These are phyloP conservation scores for Hemitrygon akajei DNA, from an alignment of 2,797 vertebrate species.

Conservation along the genomic window DNA sequence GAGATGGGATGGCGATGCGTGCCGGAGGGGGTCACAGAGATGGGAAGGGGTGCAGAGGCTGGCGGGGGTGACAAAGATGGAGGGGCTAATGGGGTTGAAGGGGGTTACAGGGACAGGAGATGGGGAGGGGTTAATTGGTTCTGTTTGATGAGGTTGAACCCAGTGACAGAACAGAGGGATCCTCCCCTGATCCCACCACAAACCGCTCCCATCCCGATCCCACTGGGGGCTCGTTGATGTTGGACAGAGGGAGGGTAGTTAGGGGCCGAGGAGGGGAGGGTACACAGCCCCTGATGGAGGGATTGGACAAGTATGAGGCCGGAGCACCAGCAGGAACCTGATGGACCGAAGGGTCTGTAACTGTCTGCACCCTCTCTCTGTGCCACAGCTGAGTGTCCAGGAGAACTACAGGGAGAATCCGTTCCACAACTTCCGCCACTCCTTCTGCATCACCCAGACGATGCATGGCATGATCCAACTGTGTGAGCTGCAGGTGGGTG, in stretches of 20 bases:
- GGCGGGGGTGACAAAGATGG: too few species aligned
- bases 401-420: constrained; percentile 95
- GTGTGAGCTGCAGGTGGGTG: constrained; percentile 81
- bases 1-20: neutral
- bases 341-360: neutral
- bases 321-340: neutral
- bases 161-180: too few species aligned
- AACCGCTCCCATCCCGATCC: too few species aligned
- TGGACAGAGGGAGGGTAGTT: too few species aligned
- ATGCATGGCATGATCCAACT: constrained; percentile 98
- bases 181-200: too few species aligned
- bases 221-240: too few species aligned
- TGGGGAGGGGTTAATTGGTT: too few species aligned
- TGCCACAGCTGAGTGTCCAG: constrained; percentile 76
- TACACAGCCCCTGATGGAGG: neutral
- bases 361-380: neutral
- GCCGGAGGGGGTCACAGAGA: neutral
- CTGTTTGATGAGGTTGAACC: too few species aligned
- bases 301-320: neutral
- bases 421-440: constrained; percentile 97
- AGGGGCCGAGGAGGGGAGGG: too few species aligned
- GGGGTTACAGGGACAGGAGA: too few species aligned
- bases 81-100: too few species aligned
- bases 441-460: constrained; percentile 98
- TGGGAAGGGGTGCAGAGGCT: too few species aligned